Evolutionary conservation across 2,797 vertebrate genomes (phyloP).

Genomic region (Crenichthys baileyi): DNA sequence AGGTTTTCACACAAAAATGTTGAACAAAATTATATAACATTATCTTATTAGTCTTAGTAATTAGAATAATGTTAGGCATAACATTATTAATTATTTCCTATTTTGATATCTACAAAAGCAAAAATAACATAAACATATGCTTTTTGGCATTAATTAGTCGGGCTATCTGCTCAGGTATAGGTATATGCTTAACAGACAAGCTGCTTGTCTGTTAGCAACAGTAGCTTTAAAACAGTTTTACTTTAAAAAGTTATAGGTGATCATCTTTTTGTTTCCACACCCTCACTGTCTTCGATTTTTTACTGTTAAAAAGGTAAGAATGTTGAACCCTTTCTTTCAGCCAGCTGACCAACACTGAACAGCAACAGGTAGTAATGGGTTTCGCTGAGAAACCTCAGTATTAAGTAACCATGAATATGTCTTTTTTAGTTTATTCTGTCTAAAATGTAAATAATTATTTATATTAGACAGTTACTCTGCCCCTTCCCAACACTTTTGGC

Average conservation of each 20-base stretch:
- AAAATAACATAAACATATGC: neutral
- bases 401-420: no score
- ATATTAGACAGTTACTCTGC: no score
- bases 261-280: no score
- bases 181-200: neutral
- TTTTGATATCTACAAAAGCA: neutral
- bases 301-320: neutral
- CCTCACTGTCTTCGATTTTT: no score
- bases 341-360: neutral
- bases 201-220: neutral
- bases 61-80: no score
- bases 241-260: no score
- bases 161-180: neutral
- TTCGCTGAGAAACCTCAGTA: no score
- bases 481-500: neutral
- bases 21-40: neutral
- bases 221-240: neutral
- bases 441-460: neutral
- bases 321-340: neutral
- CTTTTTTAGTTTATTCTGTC: neutral
- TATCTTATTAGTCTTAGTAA: no score
- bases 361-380: no score
- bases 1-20: neutral
- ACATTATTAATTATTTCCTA: no score
- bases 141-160: neutral